These are phyloP conservation scores for Trichogramma dendrolimi DNA, from an alignment of 2,888 invertebrate species.

Conservation along the genomic window DNA sequence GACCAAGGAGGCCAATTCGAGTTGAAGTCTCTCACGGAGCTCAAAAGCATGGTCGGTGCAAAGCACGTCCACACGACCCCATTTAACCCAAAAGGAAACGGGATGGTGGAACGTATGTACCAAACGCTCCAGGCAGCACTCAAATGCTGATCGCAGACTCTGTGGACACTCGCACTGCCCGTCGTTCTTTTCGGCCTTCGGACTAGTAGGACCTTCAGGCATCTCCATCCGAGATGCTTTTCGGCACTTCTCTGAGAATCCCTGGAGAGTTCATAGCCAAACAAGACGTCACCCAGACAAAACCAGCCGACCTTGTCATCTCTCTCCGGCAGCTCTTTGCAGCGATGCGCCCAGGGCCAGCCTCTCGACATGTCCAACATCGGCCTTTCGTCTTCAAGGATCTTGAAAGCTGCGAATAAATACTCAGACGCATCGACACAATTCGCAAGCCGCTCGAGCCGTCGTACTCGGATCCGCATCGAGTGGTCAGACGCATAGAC, in stretches of 20 bases:
- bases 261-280: conserved; percentile 33
- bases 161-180: conserved; percentile 29
- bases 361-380: background rate
- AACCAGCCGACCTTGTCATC: background rate
- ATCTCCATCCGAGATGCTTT: too few relatives aligned
- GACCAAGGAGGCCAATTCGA: conserved; percentile 41
- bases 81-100: conserved; percentile 33
- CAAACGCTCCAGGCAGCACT: conserved; percentile 31
- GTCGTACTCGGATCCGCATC: too few relatives aligned
- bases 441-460: too few relatives aligned
- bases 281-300: too few relatives aligned
- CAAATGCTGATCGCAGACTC: conserved; percentile 22
- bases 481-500: too few relatives aligned
- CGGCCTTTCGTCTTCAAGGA: too few relatives aligned
- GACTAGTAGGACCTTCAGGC: conserved; percentile 29
- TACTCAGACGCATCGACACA: too few relatives aligned
- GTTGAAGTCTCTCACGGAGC: conserved; percentile 30
- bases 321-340: background rate
- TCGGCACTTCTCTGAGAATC: conserved; percentile 25
- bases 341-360: background rate
- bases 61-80: conserved; percentile 26
- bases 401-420: too few relatives aligned
- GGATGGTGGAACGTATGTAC: conserved; percentile 32
- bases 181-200: conserved; percentile 33
- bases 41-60: conserved; percentile 23